phyloP scores from a whole-genome alignment of 2,797 vertebrate genomes.

The Anniella stebbinsi region DNA sequence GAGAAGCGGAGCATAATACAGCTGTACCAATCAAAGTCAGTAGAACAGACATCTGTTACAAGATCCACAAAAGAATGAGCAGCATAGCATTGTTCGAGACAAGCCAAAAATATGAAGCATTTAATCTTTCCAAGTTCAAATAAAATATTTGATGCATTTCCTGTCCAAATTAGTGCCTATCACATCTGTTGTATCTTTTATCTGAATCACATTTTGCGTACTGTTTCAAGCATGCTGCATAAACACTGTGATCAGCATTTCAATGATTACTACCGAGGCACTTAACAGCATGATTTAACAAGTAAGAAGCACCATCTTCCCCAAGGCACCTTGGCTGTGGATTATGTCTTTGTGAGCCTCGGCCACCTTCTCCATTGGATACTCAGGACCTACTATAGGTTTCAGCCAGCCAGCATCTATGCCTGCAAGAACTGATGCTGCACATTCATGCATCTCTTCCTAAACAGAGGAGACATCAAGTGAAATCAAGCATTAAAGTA shows the following conservation, averaged over 20 bases:
- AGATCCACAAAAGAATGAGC: neutral
- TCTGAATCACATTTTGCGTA: neutral
- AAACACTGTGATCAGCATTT: conserved; percentile 14
- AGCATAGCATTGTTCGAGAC: neutral
- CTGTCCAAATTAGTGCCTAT: neutral
- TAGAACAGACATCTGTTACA: neutral
- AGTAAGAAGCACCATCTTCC: conserved; percentile 89
- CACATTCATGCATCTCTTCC: conserved; percentile 85
- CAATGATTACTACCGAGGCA: neutral
- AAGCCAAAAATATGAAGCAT: neutral
- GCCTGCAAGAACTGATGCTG: conserved; percentile 82
- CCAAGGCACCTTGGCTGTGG: conserved; percentile 82
- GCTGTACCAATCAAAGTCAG: rapidly evolving
- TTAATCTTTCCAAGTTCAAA: conserved; percentile 3
- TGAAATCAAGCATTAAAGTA: neutral
- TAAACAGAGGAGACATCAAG: conserved; percentile 62
- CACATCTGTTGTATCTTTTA: neutral
- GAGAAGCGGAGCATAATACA: rapidly evolving
- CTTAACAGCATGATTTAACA: conserved; percentile 49
- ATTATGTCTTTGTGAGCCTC: conserved; percentile 92
- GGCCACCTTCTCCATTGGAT: conserved; percentile 81
- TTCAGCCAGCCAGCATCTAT: conserved; percentile 90
- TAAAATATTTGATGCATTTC: neutral
- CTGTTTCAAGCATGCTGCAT: neutral
- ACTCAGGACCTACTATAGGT: conserved; percentile 83